A percentile compares a stretch with the other conserved stretches of the same genome.
These are phyloP conservation scores for Mionectes olivaceus DNA, from an alignment of 2,797 vertebrate genomes.

Conservation along the genomic window DNA sequence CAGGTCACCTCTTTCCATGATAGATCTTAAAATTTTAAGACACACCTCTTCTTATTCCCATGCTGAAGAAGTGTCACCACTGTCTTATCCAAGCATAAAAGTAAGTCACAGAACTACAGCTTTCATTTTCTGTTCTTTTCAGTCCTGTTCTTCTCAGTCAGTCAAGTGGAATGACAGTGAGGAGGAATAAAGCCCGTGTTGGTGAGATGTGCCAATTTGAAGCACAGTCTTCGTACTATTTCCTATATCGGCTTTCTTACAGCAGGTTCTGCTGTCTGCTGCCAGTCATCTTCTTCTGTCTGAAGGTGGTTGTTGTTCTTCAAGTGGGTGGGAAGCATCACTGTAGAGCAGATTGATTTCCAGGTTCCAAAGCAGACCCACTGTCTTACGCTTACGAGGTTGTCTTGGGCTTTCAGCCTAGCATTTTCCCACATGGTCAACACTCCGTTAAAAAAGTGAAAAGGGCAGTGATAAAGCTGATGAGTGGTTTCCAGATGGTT, in stretches of 20 bases:
- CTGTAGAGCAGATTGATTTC: not conserved
- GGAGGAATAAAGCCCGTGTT: not conserved
- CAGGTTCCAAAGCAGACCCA: not conserved
- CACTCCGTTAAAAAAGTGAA: not conserved
- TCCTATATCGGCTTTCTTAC: not conserved
- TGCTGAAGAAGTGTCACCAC: not conserved
- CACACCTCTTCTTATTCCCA: not conserved
- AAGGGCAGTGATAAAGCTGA: not conserved
- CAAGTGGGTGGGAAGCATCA: not conserved
- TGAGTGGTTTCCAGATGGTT: not conserved
- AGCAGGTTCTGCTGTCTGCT: not conserved
- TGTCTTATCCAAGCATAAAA: not conserved
- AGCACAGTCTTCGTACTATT: not conserved
- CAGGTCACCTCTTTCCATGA: not conserved
- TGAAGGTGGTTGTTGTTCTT: not conserved
- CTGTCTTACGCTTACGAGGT: not conserved
- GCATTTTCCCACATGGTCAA: not conserved
- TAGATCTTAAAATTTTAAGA: not conserved
- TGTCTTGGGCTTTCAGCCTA: not conserved
- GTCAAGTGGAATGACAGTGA: not conserved
- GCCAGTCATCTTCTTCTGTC: not conserved
- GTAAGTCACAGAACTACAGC: not conserved
- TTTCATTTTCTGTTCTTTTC: not conserved
- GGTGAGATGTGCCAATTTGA: not conserved
- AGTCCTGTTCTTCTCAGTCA: not conserved